phyloP scores from a whole-genome alignment of 2,797 vertebrate species.

The Benthosema pterotum region DNA sequence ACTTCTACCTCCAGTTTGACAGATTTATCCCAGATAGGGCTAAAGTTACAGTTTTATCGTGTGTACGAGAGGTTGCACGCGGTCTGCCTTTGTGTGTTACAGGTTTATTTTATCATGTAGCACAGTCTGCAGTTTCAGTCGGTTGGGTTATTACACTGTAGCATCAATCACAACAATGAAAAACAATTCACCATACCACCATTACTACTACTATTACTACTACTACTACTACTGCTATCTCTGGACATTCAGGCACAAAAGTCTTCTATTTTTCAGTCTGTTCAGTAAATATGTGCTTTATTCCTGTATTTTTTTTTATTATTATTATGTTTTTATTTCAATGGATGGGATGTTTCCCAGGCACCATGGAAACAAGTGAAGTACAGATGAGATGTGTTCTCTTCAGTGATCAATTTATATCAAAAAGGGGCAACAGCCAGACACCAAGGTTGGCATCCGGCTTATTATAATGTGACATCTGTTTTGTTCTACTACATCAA shows the following conservation, averaged over 20 bases:
- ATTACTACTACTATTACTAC: constrained; percentile 56
- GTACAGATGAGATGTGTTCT: constrained; percentile 60
- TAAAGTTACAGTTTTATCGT: constrained; percentile 65
- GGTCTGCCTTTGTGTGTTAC: constrained; percentile 56
- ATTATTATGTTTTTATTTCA: constrained; percentile 55
- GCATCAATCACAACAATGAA: constrained; percentile 55
- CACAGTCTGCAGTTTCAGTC: constrained; percentile 53
- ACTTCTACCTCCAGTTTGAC: constrained; percentile 84
- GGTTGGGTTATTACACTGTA: constrained; percentile 40
- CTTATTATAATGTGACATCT: constrained; percentile 35
- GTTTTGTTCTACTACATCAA: constrained; percentile 11
- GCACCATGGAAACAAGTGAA: constrained; percentile 60
- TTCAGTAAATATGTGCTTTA: constrained; percentile 68
- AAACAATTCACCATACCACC: constrained; percentile 62
- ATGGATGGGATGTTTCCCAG: constrained; percentile 69
- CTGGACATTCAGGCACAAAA: constrained; percentile 25
- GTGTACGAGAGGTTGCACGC: constrained; percentile 50
- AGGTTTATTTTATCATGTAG: constrained; percentile 51
- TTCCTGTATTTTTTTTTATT: constrained; percentile 62
- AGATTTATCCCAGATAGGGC: constrained; percentile 70
- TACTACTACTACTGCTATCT: constrained; percentile 59
- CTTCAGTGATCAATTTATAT: constrained; percentile 26
- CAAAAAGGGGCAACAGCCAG: constrained; percentile 7
- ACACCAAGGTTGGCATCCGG: constrained; percentile 20
- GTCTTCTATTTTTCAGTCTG: constrained; percentile 54